Percentiles rank a stretch among this genome's conserved stretches.
phyloP scores from a whole-genome alignment of 53 echinoderm and acorn worm genomes.

The Holothuria scabra region DNA sequence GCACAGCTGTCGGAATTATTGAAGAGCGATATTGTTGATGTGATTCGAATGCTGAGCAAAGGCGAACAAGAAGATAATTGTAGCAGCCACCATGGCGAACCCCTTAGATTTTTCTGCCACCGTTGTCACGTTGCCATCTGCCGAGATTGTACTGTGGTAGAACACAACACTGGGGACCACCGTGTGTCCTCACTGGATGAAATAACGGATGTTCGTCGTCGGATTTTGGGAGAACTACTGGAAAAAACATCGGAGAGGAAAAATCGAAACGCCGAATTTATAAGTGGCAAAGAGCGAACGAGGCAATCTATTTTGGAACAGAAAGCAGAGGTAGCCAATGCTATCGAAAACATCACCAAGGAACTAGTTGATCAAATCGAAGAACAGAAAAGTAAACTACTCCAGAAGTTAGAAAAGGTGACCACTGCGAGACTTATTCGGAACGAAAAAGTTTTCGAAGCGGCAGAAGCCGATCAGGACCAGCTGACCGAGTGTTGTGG shows the following conservation, averaged over 20 bases:
- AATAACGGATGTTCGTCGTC: constrained; percentile 3
- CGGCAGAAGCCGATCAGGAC: constrained; percentile 11
- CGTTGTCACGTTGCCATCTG: constrained; percentile 20
- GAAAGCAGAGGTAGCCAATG: constrained; percentile 22
- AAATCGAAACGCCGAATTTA: constrained; percentile 13
- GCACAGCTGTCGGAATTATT: not conserved
- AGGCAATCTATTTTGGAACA: constrained; percentile 17
- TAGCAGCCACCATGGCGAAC: constrained; percentile 13
- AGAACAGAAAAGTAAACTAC: constrained; percentile 2
- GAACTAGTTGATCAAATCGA: constrained; percentile 16
- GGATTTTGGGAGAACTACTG: not conserved
- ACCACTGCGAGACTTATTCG: not conserved
- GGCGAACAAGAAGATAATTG: constrained; percentile 32
- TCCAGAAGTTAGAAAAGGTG: constrained; percentile 22
- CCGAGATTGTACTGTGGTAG: constrained; percentile 39
- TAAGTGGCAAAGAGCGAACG: constrained; percentile 11
- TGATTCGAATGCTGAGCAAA: constrained; percentile 9
- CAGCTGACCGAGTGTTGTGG: constrained; percentile 15
- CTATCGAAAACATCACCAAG: constrained; percentile 31
- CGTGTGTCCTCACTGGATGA: constrained; percentile 32
- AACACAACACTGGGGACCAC: constrained; percentile 30
- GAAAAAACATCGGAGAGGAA: not conserved
- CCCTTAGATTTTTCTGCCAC: constrained; percentile 31
- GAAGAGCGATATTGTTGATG: not conserved
- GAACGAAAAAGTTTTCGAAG: constrained; percentile 25